phyloP scores from a whole-genome alignment of 1,140 invertebrate genomes.

The Drosophila sucinea region DNA sequence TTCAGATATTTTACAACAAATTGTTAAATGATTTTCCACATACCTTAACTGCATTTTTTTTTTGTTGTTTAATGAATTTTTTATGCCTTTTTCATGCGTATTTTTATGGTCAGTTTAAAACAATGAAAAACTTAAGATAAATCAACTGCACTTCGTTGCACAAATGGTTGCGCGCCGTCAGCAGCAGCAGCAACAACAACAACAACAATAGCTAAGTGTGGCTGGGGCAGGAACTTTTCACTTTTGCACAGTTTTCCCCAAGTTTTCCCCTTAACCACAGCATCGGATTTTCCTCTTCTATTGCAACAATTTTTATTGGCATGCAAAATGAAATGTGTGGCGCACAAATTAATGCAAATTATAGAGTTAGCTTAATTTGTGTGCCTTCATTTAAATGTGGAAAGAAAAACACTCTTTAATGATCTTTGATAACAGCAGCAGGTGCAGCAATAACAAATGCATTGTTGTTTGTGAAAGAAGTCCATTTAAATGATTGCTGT shows the following conservation, averaged over 20 bases:
- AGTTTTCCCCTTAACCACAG: neutral
- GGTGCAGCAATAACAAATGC: neutral
- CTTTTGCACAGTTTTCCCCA: neutral
- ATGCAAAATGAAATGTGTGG: constrained; percentile 18
- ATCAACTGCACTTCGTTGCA: constrained; percentile 21
- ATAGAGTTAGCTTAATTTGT: constrained; percentile 5
- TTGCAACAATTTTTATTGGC: constrained; percentile 11
- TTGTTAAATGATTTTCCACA: constrained; percentile 16
- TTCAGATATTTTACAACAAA: constrained; percentile 15
- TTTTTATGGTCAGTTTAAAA: constrained; percentile 19
- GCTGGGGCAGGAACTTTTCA: constrained; percentile 9
- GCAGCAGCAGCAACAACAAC: too few relatives aligned
- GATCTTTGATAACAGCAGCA: neutral
- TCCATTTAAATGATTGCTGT: constrained; percentile 9
- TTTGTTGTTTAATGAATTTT: too few relatives aligned
- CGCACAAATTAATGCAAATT: constrained; percentile 17
- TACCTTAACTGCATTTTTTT: constrained; percentile 14
- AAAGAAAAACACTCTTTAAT: neutral
- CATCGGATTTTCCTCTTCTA: neutral
- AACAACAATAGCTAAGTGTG: too few relatives aligned
- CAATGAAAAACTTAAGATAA: constrained; percentile 20
- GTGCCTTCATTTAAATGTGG: constrained; percentile 1
- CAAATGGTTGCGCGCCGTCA: neutral
- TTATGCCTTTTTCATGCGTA: constrained; percentile 8
- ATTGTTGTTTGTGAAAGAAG: constrained; percentile 12